These are phyloP conservation scores for Tyrophagus putrescentiae DNA, from an alignment of 1,140 invertebrate genomes.

Conservation along the genomic window DNA sequence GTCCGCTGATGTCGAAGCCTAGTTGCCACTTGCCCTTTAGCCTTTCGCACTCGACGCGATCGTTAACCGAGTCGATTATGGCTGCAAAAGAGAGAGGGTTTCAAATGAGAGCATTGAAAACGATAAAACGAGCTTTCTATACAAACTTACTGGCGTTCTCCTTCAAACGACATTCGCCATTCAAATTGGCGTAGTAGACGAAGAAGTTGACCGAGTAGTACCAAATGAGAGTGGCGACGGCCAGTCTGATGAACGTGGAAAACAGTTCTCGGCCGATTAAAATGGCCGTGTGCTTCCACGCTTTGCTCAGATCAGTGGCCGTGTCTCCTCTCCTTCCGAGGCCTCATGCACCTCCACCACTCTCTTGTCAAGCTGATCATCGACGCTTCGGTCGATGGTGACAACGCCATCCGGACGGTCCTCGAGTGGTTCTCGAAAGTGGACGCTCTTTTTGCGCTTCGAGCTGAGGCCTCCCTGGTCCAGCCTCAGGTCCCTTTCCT, in stretches of 20 bases:
- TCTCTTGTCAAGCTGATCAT: neutral
- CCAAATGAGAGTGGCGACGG: neutral
- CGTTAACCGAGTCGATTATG: neutral
- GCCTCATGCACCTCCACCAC: neutral
- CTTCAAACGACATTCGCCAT: neutral
- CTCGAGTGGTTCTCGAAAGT: neutral
- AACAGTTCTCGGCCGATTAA: too few relatives aligned
- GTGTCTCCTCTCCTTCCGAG: neutral
- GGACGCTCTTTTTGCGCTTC: neutral
- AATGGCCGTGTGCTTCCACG: too few relatives aligned
- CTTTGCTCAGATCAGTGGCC: neutral
- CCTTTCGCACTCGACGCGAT: neutral
- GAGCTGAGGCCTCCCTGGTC: neutral
- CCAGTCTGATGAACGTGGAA: neutral
- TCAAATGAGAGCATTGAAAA: neutral
- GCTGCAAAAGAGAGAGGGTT: neutral
- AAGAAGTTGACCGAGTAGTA: slow-evolving; percentile 6
- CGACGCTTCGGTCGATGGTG: neutral
- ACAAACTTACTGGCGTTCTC: slow-evolving; percentile 1
- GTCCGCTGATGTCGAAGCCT: slow-evolving; percentile 5
- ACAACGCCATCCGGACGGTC: neutral
- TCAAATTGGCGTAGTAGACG: neutral
- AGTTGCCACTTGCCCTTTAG: neutral
- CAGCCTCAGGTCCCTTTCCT: neutral
- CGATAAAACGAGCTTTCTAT: neutral